phyloP scores from a whole-genome alignment of 2,113 vertebrate genomes.

The Mesoclemmys tuberculata region DNA sequence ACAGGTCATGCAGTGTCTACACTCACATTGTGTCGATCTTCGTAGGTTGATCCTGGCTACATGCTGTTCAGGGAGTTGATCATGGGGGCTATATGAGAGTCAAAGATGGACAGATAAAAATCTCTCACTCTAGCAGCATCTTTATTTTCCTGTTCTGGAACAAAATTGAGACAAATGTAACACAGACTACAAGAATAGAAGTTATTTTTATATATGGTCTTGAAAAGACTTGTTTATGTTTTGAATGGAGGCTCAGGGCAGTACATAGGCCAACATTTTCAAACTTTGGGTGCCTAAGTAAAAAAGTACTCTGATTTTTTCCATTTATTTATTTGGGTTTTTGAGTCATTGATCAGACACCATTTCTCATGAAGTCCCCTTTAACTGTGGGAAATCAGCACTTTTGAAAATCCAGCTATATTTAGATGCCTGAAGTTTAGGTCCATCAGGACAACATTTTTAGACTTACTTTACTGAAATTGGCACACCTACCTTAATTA shows the following conservation, averaged over 20 bases:
- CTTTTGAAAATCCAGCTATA: neutral
- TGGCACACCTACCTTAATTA: neutral
- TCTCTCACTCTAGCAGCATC: neutral
- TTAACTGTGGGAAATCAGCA: neutral
- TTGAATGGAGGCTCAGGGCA: neutral
- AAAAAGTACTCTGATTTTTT: no score
- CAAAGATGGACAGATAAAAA: neutral
- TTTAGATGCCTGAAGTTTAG: neutral
- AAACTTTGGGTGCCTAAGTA: neutral
- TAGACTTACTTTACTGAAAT: neutral
- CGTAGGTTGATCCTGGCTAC: no score
- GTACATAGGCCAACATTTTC: neutral
- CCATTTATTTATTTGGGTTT: no score
- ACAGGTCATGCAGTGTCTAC: no score
- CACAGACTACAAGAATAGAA: neutral
- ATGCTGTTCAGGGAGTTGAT: no score
- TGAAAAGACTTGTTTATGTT: neutral
- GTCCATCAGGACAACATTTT: no score
- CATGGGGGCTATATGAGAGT: neutral
- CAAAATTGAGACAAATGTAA: neutral
- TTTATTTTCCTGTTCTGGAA: neutral
- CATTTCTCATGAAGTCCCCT: no score
- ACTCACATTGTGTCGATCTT: no score
- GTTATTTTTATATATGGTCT: neutral
- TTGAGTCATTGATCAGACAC: no score